phyloP scores from a whole-genome alignment of 2,797 vertebrate genomes.

The Hemibagrus guttatus region DNA sequence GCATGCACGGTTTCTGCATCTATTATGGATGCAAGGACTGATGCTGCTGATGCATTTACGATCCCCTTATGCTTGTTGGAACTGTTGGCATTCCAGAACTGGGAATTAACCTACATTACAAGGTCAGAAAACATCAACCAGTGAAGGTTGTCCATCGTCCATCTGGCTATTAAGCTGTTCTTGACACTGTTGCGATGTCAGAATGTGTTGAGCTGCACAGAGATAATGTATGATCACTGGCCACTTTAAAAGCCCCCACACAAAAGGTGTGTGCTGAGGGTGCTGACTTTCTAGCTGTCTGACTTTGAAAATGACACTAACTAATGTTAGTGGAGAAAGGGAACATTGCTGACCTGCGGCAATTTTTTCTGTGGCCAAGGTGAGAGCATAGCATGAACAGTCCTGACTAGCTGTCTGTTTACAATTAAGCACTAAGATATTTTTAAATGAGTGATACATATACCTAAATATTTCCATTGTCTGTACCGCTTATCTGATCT shows the following conservation, averaged over 20 bases:
- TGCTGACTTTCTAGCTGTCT: slow-evolving; percentile 52
- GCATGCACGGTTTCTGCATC: neutral
- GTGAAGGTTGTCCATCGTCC: neutral
- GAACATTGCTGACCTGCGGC: slow-evolving; percentile 54
- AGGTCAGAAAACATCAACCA: neutral
- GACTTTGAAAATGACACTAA: slow-evolving; percentile 54
- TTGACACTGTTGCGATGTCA: neutral
- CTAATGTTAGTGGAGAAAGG: slow-evolving; percentile 15
- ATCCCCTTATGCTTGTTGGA: neutral
- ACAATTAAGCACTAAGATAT: slow-evolving; percentile 25
- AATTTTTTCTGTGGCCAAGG: slow-evolving; percentile 36
- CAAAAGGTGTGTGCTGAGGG: slow-evolving; percentile 40
- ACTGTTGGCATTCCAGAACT: neutral
- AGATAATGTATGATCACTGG: neutral
- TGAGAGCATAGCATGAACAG: slow-evolving; percentile 27
- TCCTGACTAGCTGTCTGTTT: slow-evolving; percentile 29
- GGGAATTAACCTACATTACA: neutral
- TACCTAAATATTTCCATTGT: no score
- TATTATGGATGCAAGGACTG: neutral
- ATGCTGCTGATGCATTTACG: neutral
- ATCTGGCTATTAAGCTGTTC: neutral
- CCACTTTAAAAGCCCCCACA: neutral
- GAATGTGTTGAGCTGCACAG: neutral
- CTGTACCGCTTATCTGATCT: no score
- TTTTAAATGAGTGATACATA: neutral